Conservation (phyloP, 1,140 invertebrate genomes). For the Papilio helenus region DNA sequence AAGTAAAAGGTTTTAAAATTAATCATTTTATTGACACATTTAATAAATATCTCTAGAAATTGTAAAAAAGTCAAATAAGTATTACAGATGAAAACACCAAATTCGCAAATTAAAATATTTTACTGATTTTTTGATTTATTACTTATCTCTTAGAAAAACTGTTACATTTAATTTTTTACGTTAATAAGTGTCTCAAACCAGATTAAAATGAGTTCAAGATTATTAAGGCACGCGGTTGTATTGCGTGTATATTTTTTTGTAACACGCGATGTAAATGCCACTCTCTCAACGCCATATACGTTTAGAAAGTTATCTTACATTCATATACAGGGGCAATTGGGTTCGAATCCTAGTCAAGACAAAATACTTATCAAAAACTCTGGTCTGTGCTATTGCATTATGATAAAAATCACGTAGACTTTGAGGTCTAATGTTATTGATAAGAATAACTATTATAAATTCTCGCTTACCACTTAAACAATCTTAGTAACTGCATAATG, state of each 20-base stretch:
- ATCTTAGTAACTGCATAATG: constrained; percentile 20
- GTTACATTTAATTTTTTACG: too few species aligned
- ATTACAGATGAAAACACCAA: too few species aligned
- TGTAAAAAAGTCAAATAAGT: neutral
- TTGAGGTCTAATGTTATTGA: too few species aligned
- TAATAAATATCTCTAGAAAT: neutral
- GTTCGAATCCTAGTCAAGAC: neutral
- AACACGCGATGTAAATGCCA: neutral
- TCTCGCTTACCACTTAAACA: constrained; percentile 22
- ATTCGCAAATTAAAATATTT: too few species aligned
- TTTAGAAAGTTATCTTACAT: constrained; percentile 9
- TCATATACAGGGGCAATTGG: neutral
- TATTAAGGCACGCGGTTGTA: neutral
- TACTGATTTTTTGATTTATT: too few species aligned
- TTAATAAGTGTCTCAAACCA: neutral
- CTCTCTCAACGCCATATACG: neutral
- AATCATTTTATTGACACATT: neutral
- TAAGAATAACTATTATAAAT: neutral
- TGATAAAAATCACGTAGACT: too few species aligned
- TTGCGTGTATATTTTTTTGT: neutral
- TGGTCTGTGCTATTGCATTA: too few species aligned
- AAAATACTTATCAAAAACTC: neutral
- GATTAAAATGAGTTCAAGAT: neutral
- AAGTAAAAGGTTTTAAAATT: neutral
- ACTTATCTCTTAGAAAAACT: too few species aligned